Conservation (phyloP, 2,113 vertebrate genomes). For the Elephas maximus region DNA sequence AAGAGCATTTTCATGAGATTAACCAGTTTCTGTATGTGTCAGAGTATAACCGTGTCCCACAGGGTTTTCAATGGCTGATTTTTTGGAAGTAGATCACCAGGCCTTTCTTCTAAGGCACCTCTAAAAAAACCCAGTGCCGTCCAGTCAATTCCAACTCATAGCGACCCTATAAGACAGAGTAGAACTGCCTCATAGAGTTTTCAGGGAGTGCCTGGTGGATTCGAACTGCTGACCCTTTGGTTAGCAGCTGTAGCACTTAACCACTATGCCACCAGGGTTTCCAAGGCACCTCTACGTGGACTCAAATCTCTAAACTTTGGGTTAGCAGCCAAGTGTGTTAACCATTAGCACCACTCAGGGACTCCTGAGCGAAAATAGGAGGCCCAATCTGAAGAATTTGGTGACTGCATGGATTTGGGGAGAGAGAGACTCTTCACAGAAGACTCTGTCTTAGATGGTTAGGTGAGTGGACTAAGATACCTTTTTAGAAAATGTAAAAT, state of each 20-base stretch:
- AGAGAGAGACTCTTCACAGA: neutral
- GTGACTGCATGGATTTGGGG: neutral
- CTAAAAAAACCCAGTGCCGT: neutral
- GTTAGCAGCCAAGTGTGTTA: neutral
- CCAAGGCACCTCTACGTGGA: neutral
- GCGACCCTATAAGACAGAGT: too few species aligned
- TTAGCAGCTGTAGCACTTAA: too few species aligned
- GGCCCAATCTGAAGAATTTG: neutral
- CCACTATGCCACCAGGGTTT: neutral
- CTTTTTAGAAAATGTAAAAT: neutral
- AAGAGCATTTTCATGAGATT: neutral
- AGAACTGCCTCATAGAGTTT: too few species aligned
- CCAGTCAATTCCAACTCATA: too few species aligned
- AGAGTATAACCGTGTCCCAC: neutral
- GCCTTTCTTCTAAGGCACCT: neutral
- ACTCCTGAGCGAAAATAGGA: neutral
- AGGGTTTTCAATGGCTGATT: neutral
- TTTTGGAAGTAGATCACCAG: neutral
- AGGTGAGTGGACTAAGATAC: neutral
- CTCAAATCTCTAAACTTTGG: neutral
- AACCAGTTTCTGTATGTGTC: neutral
- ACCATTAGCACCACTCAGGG: neutral
- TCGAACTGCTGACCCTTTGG: too few species aligned
- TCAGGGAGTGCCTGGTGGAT: too few species aligned
- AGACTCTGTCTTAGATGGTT: neutral